These are phyloP conservation scores for Pelodiscus sinensis DNA, from an alignment of 2,113 vertebrate species.

Conservation along the genomic window DNA sequence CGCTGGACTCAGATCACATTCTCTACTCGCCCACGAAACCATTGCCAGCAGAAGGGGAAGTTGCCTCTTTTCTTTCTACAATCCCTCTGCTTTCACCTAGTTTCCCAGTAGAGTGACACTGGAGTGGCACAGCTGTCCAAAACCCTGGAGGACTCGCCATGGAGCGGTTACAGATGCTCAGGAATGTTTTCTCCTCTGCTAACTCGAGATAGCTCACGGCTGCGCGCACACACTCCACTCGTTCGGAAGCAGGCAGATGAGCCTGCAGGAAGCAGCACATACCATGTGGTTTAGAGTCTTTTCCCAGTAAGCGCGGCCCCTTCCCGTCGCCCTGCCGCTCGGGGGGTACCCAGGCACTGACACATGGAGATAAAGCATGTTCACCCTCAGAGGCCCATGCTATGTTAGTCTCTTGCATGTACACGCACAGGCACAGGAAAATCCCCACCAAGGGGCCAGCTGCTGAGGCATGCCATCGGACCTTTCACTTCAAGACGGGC, in stretches of 20 bases:
- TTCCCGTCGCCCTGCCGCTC: neutral
- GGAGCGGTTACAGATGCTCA: neutral
- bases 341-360: neutral
- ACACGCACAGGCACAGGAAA: conserved; percentile 36
- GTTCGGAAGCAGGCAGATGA: neutral
- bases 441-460: conserved; percentile 6
- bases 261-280: neutral
- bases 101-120: neutral
- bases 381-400: neutral
- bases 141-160: neutral
- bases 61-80: neutral
- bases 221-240: neutral
- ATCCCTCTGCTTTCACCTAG: neutral
- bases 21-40: fast-evolving
- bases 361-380: conserved; percentile 54
- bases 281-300: conserved; percentile 16
- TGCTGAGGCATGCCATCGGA: neutral
- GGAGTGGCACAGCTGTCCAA: neutral
- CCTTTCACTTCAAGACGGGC: neutral
- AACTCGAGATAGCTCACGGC: conserved; percentile 8
- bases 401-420: neutral
- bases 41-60: neutral
- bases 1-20: neutral
- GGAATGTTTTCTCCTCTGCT: fast-evolving
- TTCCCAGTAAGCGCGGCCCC: neutral